Percentiles rank a stretch among this genome's conserved stretches.
Evolutionary conservation across 2,797 vertebrate genomes (phyloP).

Genomic region (Falco naumanni): DNA sequence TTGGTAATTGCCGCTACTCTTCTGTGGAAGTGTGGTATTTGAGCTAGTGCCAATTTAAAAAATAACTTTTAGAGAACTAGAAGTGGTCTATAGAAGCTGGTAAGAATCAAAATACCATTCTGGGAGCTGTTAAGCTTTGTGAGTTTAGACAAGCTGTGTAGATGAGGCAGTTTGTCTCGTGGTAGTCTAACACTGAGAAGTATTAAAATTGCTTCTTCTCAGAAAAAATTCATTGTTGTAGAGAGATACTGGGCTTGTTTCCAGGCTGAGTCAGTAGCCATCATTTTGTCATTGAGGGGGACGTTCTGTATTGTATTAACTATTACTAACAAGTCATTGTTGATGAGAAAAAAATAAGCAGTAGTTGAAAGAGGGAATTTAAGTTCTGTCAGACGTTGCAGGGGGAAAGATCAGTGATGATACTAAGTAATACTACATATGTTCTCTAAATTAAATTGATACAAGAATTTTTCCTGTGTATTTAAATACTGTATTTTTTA

Average conservation of each 20-base stretch:
- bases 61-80: background rate
- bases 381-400: background rate
- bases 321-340: background rate
- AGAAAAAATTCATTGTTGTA: background rate
- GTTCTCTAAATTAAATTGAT: background rate
- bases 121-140: background rate
- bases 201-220: background rate
- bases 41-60: background rate
- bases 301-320: background rate
- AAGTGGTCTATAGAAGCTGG: background rate
- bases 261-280: conserved; percentile 20
- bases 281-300: background rate
- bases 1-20: background rate
- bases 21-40: background rate
- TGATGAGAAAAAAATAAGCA: background rate
- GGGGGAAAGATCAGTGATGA: background rate
- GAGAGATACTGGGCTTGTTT: background rate
- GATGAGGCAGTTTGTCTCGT: background rate
- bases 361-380: background rate
- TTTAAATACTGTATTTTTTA: background rate
- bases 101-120: background rate
- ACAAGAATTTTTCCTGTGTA: background rate
- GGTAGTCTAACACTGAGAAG: background rate
- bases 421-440: background rate
- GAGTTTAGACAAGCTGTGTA: background rate